phyloP scores from a whole-genome alignment of 2,797 vertebrate genomes.

The Masticophis lateralis region DNA sequence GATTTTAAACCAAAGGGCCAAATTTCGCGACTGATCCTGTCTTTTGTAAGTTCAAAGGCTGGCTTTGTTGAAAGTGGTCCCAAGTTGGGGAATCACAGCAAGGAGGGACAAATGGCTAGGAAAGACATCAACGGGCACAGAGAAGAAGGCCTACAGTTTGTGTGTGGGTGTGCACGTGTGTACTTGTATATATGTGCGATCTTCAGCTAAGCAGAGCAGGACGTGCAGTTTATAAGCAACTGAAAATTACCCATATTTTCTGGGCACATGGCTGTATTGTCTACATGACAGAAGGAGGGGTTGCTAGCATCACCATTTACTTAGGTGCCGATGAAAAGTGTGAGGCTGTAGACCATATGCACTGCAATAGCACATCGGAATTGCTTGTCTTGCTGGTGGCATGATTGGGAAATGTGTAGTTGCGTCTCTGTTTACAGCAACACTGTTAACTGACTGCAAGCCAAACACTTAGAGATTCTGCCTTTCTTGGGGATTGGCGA shows the following conservation, averaged over 20 bases:
- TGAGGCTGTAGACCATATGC: constrained; percentile 66
- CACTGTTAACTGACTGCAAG: constrained; percentile 40
- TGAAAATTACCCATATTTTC: constrained; percentile 28
- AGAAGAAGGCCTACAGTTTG: not conserved
- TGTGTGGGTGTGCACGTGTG: not conserved
- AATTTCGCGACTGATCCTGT: not conserved
- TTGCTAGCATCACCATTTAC: constrained; percentile 23
- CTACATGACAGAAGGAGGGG: constrained; percentile 49
- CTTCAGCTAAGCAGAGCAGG: not conserved
- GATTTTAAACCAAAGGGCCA: accelerated
- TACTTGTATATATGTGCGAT: not conserved
- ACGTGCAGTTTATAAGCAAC: accelerated
- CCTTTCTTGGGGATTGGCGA: not conserved
- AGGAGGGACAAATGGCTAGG: not conserved
- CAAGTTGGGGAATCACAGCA: not conserved
- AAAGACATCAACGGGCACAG: accelerated
- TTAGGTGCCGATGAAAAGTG: constrained; percentile 49
- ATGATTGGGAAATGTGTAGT: constrained; percentile 21
- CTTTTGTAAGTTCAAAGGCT: not conserved
- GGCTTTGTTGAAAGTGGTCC: accelerated
- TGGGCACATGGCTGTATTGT: constrained; percentile 12
- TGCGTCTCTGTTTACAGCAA: constrained; percentile 48
- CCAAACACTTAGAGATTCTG: constrained; percentile 43
- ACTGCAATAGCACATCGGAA: constrained; percentile 49
- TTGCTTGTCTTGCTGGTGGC: constrained; percentile 37